These are phyloP conservation scores for Eumaeus atala DNA, from an alignment of 1,140 invertebrate genomes.

Conservation along the genomic window DNA sequence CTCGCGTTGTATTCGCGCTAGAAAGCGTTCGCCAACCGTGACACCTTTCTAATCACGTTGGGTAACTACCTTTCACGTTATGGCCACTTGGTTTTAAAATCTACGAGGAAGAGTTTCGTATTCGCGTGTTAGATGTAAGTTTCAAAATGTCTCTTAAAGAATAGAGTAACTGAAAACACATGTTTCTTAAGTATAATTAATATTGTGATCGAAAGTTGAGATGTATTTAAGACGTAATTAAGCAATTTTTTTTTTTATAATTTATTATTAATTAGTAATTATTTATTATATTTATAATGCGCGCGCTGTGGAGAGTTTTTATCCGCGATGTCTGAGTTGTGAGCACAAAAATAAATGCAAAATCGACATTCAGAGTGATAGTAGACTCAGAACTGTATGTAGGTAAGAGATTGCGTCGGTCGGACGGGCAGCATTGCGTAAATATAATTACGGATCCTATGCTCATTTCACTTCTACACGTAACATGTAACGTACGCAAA, in stretches of 20 bases:
- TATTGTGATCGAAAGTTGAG: slow-evolving; percentile 1
- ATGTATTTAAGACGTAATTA: neutral
- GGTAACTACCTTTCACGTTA: slow-evolving; percentile 70
- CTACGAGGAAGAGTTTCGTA: slow-evolving; percentile 56
- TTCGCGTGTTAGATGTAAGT: slow-evolving; percentile 47
- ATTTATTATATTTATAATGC: slow-evolving; percentile 65
- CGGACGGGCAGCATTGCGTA: slow-evolving; percentile 24
- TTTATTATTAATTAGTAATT: slow-evolving; percentile 31
- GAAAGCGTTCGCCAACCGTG: slow-evolving; percentile 65
- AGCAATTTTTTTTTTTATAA: slow-evolving; percentile 33
- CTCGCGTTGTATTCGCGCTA: slow-evolving; percentile 72
- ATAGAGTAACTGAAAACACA: slow-evolving; percentile 2
- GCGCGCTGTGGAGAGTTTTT: slow-evolving; percentile 59
- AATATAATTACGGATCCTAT: slow-evolving; percentile 25
- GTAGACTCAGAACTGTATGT: slow-evolving; percentile 42
- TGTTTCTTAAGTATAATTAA: slow-evolving; percentile 10
- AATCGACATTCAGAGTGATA: slow-evolving; percentile 57
- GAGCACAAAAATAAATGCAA: slow-evolving; percentile 66
- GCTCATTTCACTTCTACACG: slow-evolving; percentile 9
- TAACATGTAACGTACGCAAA: too few species aligned
- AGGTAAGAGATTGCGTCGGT: slow-evolving; percentile 20
- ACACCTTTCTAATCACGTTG: slow-evolving; percentile 71
- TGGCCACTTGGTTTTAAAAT: slow-evolving; percentile 53
- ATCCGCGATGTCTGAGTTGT: slow-evolving; percentile 65
- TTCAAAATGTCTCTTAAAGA: neutral